Base-by-base conservation (phyloP, 1,140 invertebrate species). In the Leptestheria dahalacensis region DNA sequence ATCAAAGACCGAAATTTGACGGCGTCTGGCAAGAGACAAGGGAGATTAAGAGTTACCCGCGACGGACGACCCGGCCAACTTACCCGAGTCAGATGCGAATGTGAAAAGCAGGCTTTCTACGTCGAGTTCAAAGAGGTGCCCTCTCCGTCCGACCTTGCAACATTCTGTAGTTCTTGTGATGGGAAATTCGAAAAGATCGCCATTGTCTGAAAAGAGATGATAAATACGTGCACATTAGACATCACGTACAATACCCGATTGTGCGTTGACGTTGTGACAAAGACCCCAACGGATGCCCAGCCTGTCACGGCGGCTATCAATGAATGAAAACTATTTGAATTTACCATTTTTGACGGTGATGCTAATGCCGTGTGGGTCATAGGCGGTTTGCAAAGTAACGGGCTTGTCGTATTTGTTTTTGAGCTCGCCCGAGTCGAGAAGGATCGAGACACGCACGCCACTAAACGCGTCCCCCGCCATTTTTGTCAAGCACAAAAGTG, bases 1-100 rank as follows among this genome's bases (percentile, higher is more conserved):
- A 90, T 79, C 69, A 83, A 75, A 66, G 82, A 79, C 70, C 87
- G 83, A 72, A 91, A 90, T 62, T 77, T 79, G 70, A 82, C 78
- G 66, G 84, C 81, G 71, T 90, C 85, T 78, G 70, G 53, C 60
- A 61, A 51, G 23, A 26, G 12, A 26, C 29, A 29, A 18, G 57
- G 58, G 23, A 49, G 20, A 48, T 25, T 3, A 51, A 12, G 12
- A 56, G 26, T 18, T 2, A 59, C n/a, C 2, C 11, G 47, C 56
- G 52, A 20, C n/a, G 23, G 3, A 28, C 21, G 11, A 23, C 29
- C 21, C 33, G 29, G 15, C 2, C 11, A 41, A 62, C 54, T 52
- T 52, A 66, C 64, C 63, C 53, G 63, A 41, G 58, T 67, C 65
- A 24, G 61, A 53, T 48, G 54, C 46, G 46, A 67, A 66, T 53